Evolutionary conservation across 1,140 invertebrate species (phyloP), one percentile per base, ranked within the genome.

Genomic region (Thalassaphorura encarpata): DNA sequence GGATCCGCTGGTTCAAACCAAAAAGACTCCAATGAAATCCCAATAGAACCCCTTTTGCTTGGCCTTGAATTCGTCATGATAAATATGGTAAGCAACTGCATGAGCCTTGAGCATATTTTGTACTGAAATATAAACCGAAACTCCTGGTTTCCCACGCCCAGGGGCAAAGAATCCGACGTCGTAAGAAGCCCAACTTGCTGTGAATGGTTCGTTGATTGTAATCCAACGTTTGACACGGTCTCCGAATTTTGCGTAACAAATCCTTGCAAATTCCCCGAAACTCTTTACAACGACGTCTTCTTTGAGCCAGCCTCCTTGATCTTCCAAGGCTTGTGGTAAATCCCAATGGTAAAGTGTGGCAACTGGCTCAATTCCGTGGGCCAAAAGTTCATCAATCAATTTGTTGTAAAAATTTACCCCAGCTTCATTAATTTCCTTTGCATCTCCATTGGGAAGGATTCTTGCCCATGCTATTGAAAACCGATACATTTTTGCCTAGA

Each of bases 391-490:
- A 57, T 81, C 70, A 27, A 84, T 80, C 19, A 84, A 62, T 48
- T 77, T 77, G 61, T 76, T 79, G 61, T 84, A 84, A 62, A 83
- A 83, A 26, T 76, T 69, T 6, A 85, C 74, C 51, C 82, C 83
- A 16, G 75, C 67, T 19, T 72, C 70, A 64, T 81, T 84, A n/a
- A 83, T 70, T 0, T 73, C 56, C 56, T 78, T 77, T 15, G 74
- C 72, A 39, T 76, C 75, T 27, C 82, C 83, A 16, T 72, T 75
- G 2, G 83, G 81, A 42, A 84, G 69, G 11, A 85, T 72, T 27
- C 83, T 67, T 0, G 82, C 69, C 83, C 83, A 84, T 1, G 80
- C 78, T 56, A 85, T 73, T 0, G 83, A 85, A 68, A 84, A 84
- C 16, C 83, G 74, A 66, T 85, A 85, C 47, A 78, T 71, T 55